phyloP scores from a whole-genome alignment of 2,888 invertebrate genomes.

The Eupithecia dodoneata region DNA sequence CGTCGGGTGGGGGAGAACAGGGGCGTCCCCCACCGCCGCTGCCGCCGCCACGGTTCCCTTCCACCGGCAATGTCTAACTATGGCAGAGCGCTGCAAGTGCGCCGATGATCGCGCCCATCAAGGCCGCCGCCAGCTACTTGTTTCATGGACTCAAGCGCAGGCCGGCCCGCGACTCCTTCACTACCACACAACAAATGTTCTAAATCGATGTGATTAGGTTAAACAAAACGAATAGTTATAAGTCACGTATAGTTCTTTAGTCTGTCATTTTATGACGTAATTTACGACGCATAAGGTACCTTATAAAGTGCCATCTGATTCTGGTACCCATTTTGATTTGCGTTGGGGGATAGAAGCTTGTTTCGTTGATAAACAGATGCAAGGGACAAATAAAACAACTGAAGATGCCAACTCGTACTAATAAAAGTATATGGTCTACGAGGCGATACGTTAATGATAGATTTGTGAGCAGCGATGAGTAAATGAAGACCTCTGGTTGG shows the following conservation, averaged over 20 bases:
- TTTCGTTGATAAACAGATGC: conserved; percentile 16
- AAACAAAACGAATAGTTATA: conserved; percentile 73
- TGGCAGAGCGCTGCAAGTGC: conserved; percentile 86
- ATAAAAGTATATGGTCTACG: background rate
- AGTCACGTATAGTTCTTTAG: conserved; percentile 81
- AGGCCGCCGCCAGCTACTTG: conserved; percentile 88
- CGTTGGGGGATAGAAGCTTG: conserved; percentile 50
- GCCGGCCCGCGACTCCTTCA: conserved; percentile 75
- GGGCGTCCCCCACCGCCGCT: conserved; percentile 91
- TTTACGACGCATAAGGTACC: conserved; percentile 74
- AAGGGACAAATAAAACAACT: conserved; percentile 21
- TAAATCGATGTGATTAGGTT: conserved; percentile 83
- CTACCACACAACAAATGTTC: conserved; percentile 84
- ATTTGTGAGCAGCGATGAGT: background rate
- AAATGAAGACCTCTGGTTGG: background rate
- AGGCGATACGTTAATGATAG: background rate
- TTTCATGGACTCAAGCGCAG: conserved; percentile 86
- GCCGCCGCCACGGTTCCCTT: conserved; percentile 91
- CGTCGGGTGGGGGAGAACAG: conserved; percentile 89
- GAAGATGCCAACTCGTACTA: conserved; percentile 41
- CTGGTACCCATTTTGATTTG: conserved; percentile 78
- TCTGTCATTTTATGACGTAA: conserved; percentile 81
- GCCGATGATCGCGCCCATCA: conserved; percentile 84
- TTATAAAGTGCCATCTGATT: conserved; percentile 76
- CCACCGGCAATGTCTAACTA: conserved; percentile 91